Evolutionary conservation across 2,797 vertebrate genomes (phyloP).

Genomic region (Sebastes steindachneri): DNA sequence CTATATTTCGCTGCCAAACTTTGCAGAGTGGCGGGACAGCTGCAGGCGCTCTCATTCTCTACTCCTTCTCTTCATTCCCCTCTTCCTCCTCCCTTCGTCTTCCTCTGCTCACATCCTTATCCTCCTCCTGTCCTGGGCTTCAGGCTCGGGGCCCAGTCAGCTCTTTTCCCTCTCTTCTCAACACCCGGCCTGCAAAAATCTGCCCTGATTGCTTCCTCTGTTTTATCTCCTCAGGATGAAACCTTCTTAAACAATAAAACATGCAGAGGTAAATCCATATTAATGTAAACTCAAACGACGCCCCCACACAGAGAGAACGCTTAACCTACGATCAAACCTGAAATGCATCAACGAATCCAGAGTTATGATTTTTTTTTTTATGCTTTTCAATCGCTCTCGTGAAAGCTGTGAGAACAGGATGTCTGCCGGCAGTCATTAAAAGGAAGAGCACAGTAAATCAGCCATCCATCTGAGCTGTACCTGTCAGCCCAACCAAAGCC

Average conservation of each 20-base stretch:
- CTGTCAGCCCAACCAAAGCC: conserved; percentile 63
- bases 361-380: background rate
- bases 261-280: conserved; percentile 19
- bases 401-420: conserved; percentile 46
- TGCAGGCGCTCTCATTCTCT: conserved; percentile 73
- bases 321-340: conserved; percentile 9
- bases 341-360: conserved; percentile 9
- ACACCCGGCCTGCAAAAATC: conserved; percentile 37
- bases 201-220: conserved; percentile 53
- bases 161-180: conserved; percentile 44
- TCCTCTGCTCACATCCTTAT: conserved; percentile 63
- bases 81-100: conserved; percentile 46
- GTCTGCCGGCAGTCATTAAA: conserved; percentile 46
- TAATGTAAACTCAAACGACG: background rate
- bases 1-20: conserved; percentile 73
- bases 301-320: conserved; percentile 25
- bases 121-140: conserved; percentile 55
- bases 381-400: background rate
- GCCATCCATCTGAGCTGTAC: conserved; percentile 32
- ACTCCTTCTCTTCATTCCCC: conserved; percentile 48
- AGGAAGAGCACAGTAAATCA: conserved; percentile 49
- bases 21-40: conserved; percentile 72
- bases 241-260: conserved; percentile 18
- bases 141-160: conserved; percentile 66
- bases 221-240: conserved; percentile 56